These are phyloP conservation scores for Actinia equina DNA, from an alignment of 64 coral and sea anemone species.

Conservation along the genomic window DNA sequence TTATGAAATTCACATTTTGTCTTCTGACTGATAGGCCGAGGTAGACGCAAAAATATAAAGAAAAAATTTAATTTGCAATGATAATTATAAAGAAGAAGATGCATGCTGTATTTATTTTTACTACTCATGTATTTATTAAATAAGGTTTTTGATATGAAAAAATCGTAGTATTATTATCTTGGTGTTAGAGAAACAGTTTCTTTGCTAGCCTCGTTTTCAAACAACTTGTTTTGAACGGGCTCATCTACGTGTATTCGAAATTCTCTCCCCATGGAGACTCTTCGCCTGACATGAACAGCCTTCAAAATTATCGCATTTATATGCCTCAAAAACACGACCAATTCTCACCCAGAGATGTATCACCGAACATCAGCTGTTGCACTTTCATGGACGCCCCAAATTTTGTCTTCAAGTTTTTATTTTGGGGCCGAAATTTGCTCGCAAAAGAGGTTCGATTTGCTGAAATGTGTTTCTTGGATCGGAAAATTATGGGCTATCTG, in stretches of 20 bases:
- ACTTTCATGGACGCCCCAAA: neutral
- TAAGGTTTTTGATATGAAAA: neutral
- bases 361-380: neutral
- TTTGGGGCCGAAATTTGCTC: neutral
- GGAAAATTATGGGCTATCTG: conserved; percentile 94
- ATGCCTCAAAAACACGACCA: neutral
- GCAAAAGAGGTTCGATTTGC: neutral
- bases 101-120: neutral
- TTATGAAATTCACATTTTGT: no score
- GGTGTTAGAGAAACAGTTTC: neutral
- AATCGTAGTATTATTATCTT: no score
- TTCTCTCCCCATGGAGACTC: neutral
- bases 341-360: neutral
- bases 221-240: neutral
- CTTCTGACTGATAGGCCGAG: no score
- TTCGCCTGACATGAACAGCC: neutral
- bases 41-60: no score
- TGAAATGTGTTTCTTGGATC: neutral
- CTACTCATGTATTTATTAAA: neutral
- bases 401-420: neutral
- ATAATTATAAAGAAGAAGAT: no score
- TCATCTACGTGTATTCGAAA: neutral
- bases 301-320: neutral
- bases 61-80: no score
- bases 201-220: neutral